Evolutionary conservation across 2,113 vertebrate genomes (phyloP).

Genomic region (Oophaga pumilio): DNA sequence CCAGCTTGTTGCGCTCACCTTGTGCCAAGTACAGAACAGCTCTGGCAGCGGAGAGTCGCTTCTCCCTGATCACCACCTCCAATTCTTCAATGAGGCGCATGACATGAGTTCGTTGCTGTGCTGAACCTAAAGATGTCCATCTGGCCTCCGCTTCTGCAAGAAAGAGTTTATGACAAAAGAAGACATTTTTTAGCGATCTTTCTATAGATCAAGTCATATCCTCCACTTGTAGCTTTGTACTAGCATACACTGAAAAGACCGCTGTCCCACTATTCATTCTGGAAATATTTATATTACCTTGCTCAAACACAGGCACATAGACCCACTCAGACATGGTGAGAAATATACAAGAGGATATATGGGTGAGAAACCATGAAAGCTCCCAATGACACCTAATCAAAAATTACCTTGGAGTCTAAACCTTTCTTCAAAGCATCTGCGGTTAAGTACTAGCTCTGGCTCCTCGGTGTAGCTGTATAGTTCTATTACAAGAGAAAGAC

Average conservation of each 20-base stretch:
- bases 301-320: background rate
- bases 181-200: background rate
- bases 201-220: background rate
- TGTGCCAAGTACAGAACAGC: constrained; percentile 94
- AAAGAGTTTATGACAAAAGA: background rate
- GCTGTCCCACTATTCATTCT: background rate
- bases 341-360: background rate
- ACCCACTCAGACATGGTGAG: too few relatives aligned
- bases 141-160: constrained; percentile 74
- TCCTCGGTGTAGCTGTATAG: constrained; percentile 98
- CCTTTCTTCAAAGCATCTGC: constrained; percentile 93
- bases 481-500: constrained; percentile 71
- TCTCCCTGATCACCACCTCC: constrained; percentile 90
- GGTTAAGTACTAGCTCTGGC: constrained; percentile 87
- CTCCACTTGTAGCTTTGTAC: background rate
- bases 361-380: background rate
- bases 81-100: constrained; percentile 90
- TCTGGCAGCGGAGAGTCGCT: constrained; percentile 83
- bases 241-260: background rate
- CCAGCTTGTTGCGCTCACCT: constrained; percentile 71
- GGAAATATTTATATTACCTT: too few relatives aligned
- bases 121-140: constrained; percentile 81
- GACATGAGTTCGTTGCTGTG: constrained; percentile 83
- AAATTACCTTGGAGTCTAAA: constrained; percentile 84
- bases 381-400: background rate